Conservation (phyloP, 2,113 vertebrate genomes). For the Tragelaphus imberbis region DNA sequence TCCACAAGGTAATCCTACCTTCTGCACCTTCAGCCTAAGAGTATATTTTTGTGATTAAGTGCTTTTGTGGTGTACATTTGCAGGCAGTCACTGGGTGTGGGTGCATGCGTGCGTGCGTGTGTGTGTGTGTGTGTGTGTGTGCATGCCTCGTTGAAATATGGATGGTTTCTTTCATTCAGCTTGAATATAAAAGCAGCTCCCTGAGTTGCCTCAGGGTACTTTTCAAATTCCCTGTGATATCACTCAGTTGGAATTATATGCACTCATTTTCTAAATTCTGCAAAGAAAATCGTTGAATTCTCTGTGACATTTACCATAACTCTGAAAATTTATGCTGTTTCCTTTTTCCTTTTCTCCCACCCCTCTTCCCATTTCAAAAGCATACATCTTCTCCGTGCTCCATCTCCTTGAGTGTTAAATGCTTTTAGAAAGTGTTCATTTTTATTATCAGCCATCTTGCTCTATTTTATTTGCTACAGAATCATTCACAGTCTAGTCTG, state of each 20-base stretch:
- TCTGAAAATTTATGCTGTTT: slow-evolving; percentile 40
- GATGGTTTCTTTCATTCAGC: slow-evolving; percentile 53
- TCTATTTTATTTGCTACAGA: slow-evolving; percentile 56
- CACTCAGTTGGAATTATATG: slow-evolving; percentile 44
- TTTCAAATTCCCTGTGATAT: slow-evolving; percentile 58
- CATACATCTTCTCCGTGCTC: neutral
- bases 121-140: neutral
- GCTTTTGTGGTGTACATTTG: neutral
- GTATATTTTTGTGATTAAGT: slow-evolving; percentile 45
- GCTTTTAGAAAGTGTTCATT: slow-evolving; percentile 57
- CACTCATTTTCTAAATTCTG: slow-evolving; percentile 64
- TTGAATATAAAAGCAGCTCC: slow-evolving; percentile 46
- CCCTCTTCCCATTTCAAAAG: slow-evolving; percentile 46
- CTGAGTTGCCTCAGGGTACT: slow-evolving; percentile 22
- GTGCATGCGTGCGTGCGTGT: too few relatives aligned
- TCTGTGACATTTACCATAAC: slow-evolving; percentile 58
- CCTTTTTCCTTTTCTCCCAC: neutral
- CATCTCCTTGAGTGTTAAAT: slow-evolving; percentile 41
- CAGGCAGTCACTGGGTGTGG: neutral
- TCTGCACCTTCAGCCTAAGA: slow-evolving; percentile 1
- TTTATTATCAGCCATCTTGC: slow-evolving; percentile 39
- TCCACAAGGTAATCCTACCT: slow-evolving; percentile 3
- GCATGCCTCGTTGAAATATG: slow-evolving; percentile 43
- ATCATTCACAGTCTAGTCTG: slow-evolving; percentile 28
- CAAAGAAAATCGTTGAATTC: slow-evolving; percentile 60